Base-by-base conservation (phyloP, 2,113 vertebrate genomes). In the Coptodon rendalli region DNA sequence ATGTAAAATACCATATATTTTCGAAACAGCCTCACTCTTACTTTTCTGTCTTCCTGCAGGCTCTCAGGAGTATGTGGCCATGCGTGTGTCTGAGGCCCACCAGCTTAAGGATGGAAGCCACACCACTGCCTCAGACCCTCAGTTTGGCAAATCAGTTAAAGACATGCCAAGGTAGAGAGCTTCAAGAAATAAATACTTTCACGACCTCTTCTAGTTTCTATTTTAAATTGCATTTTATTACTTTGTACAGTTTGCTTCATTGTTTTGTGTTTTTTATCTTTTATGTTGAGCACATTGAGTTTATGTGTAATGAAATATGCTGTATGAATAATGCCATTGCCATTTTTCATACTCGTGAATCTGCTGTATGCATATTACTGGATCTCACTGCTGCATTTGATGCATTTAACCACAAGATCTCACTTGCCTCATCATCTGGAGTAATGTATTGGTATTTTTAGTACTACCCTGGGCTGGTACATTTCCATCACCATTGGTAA, bases 121-220 rank as follows among this genome's bases (percentile, higher is more conserved):
- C 50, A 82, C 85, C 43, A 96, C 94, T 2, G 96, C 96, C 0
- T 94, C 95, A 0, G 97, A 96, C 92, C 97, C 98, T 0, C 96
- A 97, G 92, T 99, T 99, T 48, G 98, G 98, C 81, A 98, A 97
- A 86, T 97, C 97, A 0, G 92, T 98, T 45, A 97, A 97, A 92
- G 98, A 99, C 91, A 95, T 99, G 95, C 98, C 98, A 50, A 97
- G 97, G 98, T 99, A 94, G 6, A 7, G 9, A 27, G 43, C 71
- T n/a, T 50, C 27, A 76, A 76, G 24, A 50, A 50, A 50, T 19
- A 50, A 50, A 78, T 31, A 5, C 61, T 66, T 66, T n/a, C 19
- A 38, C 10, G 10, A 66, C 10, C 34, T 66, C 19, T 0, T 66
- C 61, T 38, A 38, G 61, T 66, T 38, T 38, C 61, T 12, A 66